Evolutionary conservation across 2,888 invertebrate species (phyloP), one percentile per base, ranked within the genome.

Genomic region (Campaea margaritaria): DNA sequence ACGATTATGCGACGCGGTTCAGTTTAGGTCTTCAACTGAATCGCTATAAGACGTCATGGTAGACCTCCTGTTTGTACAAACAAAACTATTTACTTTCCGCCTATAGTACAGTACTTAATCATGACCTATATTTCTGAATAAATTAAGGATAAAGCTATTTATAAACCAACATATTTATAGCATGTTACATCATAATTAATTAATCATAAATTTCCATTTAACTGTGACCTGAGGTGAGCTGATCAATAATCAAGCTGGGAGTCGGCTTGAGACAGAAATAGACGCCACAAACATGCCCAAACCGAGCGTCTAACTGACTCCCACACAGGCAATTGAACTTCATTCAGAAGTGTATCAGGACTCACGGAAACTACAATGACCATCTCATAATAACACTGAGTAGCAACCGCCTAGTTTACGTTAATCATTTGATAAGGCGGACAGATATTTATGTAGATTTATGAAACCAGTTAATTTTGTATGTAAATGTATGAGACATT

Each of bases 371-470:
- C 36, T 39, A 39, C 27, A 34, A 52, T 27, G 16, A 12, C 42
- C 36, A 16, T 28, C 15, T 16, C 34, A 28, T 8, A 12, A 49
- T 36, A 36, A 36, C 10, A 36, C n/a, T 12, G 36, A 36, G n/a
- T 10, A 12, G 31, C 31, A 31, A 31, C 31, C 10, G 8, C 9
- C 7, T 31, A 7, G 8, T 9, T 7, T 9, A 31, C 1, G 10
- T 9, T 7, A 9, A 31, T 9, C 10, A 9, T 9, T 31, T 31
- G 2, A 9, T 31, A 31, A 31, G 31, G 36, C 12, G n/a, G 36
- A 12, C 10, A 12, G 12, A 36, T 36, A 36, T 36, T 52, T 53
- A 59, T 57, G 57, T 31, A 57, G 36, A 57, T 57, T 57, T 57
- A 57, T 41, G 45, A 45, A 45, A 44, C 49, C 8, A 0, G 49